Evolutionary conservation across 2,888 invertebrate species (phyloP), one percentile per base, ranked within the genome.

Genomic region (Anorthoa munda): DNA sequence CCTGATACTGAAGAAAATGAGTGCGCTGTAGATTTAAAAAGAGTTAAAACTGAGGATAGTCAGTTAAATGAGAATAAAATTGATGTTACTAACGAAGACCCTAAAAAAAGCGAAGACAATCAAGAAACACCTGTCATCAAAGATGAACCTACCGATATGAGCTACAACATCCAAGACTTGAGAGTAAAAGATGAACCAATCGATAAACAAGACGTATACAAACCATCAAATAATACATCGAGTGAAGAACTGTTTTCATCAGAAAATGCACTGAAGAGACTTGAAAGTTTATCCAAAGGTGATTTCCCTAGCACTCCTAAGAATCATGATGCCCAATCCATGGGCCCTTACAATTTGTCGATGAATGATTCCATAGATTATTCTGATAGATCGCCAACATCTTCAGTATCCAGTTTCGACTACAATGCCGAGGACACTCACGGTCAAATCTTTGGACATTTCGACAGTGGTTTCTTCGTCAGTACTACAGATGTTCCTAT

Each of bases 401-500:
- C 97, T 26, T 97, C 97, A 81, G 97, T 97, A 13, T 97, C 97
- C 9, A 97, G 97, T 88, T 95, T 93, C 87, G 97, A 97, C 72
- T 97, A 96, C 66, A 96, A 97, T 77, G 95, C 97, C 11, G 97
- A 97, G 78, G 97, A 97, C 80, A 95, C 94, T 68, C 97, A 97
- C 85, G 97, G 97, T 64, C 97, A 97, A 91, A 97, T 98, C 55
- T 97, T 97, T 87, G 98, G 97, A 0, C 97, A 98, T 90, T 98
- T 97, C 88, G 98, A 98, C 86, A 97, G 97, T 89, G 98, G 98
- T 1, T 97, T 97, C 74, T 98, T 98, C 89, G 97, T 98, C 74
- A 95, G 93, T 73, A 97, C 97, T 17, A 97, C 97, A 87, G 99
- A 99, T 89, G 98, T 99, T 72, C 99, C 99, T 51, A 97, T 99